Conservation (phyloP, 2,888 invertebrate species). For the Tinea pellionella region DNA sequence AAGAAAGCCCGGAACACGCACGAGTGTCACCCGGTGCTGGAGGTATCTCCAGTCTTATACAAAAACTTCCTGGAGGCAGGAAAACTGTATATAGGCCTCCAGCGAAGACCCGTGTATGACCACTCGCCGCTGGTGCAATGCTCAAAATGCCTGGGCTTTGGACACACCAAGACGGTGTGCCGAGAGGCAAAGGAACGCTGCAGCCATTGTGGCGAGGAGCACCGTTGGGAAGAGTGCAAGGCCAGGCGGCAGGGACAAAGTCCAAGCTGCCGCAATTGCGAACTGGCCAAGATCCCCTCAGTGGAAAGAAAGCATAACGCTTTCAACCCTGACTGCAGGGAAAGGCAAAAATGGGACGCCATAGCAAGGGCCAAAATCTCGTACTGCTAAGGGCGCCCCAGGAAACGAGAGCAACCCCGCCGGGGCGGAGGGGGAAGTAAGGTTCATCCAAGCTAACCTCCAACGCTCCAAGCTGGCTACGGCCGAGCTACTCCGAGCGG, state of each 20-base stretch:
- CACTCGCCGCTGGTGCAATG: background rate
- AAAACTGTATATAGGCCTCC: background rate
- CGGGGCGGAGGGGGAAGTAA: background rate
- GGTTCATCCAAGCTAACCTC: slow-evolving; percentile 21
- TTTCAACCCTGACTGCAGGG: background rate
- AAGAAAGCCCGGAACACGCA: slow-evolving; percentile 20
- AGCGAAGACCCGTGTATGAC: background rate
- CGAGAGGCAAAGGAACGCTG: background rate
- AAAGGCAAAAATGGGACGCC: background rate
- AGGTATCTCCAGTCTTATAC: slow-evolving; percentile 12
- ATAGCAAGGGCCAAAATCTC: background rate
- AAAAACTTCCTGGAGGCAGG: slow-evolving; percentile 4
- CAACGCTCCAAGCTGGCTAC: slow-evolving; percentile 21
- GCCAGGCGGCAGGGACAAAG: no score
- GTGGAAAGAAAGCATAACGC: background rate
- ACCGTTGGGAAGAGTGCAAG: background rate
- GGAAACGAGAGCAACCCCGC: background rate
- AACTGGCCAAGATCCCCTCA: background rate
- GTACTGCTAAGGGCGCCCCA: background rate
- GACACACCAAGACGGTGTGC: background rate
- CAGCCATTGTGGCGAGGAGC: background rate
- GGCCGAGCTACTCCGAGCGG: slow-evolving; percentile 19
- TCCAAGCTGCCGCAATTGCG: background rate
- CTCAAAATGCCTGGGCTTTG: background rate
- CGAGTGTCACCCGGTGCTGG: slow-evolving; percentile 19